These are phyloP conservation scores for Drosophila nebulosa DNA, from an alignment of 1,140 invertebrate genomes.

Conservation along the genomic window DNA sequence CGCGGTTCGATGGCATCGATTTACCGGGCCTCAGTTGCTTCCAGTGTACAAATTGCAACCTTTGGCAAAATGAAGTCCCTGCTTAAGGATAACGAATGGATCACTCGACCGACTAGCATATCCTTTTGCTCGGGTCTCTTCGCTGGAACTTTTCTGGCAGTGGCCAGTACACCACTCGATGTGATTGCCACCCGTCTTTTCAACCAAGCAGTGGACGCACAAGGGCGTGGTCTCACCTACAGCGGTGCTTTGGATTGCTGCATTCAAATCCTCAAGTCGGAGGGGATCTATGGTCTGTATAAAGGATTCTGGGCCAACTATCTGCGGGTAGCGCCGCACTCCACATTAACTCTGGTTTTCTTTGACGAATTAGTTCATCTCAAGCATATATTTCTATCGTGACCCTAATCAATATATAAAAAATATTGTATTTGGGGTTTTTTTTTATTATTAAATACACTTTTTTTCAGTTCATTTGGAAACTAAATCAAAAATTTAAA, in stretches of 20 bases:
- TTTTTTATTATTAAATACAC: conserved; percentile 30
- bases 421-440: conserved; percentile 3
- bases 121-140: neutral
- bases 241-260: neutral
- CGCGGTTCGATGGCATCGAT: neutral
- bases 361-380: neutral
- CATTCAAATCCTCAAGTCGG: neutral
- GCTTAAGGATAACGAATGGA: neutral
- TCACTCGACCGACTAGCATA: neutral
- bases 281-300: neutral
- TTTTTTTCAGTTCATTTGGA: conserved; percentile 3
- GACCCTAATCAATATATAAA: neutral
- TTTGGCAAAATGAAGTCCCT: neutral
- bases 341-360: neutral
- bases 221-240: neutral
- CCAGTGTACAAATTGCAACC: neutral
- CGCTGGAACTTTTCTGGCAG: neutral
- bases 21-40: neutral
- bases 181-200: neutral
- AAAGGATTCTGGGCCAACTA: neutral
- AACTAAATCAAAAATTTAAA: conserved; percentile 45
- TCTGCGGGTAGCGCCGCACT: neutral
- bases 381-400: neutral
- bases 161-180: neutral
- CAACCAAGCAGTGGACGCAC: neutral